phyloP scores from a whole-genome alignment of 2,888 invertebrate species.

The Orthosia cruda region DNA sequence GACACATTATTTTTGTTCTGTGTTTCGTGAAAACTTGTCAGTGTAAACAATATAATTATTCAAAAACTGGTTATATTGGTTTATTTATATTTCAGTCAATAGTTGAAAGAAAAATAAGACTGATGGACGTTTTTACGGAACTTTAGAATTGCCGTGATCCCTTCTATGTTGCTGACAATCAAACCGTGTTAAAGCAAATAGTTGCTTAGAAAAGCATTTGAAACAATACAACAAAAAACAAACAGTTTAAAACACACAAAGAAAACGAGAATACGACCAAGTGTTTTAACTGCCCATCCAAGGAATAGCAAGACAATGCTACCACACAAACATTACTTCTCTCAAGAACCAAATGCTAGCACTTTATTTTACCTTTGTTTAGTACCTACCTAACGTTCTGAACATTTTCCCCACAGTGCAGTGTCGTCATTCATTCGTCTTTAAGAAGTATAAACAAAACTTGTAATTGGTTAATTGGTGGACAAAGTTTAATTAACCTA shows the following conservation, averaged over 20 bases:
- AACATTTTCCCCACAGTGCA: neutral
- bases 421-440: slow-evolving; percentile 24
- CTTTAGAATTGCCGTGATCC: too few relatives aligned
- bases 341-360: slow-evolving; percentile 12
- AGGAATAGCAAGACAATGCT: slow-evolving; percentile 4
- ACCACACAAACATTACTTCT: neutral
- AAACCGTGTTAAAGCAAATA: neutral
- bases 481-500: slow-evolving; percentile 27
- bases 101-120: too few relatives aligned
- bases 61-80: neutral
- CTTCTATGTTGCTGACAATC: neutral
- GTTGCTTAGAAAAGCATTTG: too few relatives aligned
- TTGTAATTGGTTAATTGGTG: slow-evolving; percentile 32
- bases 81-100: neutral
- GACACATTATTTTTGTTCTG: too few relatives aligned
- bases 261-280: slow-evolving; percentile 7
- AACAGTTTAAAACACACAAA: neutral
- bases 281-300: slow-evolving; percentile 15
- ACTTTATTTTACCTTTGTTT: slow-evolving; percentile 15
- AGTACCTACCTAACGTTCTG: slow-evolving; percentile 10
- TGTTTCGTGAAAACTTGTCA: too few relatives aligned
- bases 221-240: neutral
- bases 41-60: too few relatives aligned
- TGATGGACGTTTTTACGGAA: neutral
- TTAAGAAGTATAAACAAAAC: slow-evolving; percentile 30